Evolutionary conservation across 2,797 vertebrate genomes (phyloP).

Genomic region (Cyprinella venusta): DNA sequence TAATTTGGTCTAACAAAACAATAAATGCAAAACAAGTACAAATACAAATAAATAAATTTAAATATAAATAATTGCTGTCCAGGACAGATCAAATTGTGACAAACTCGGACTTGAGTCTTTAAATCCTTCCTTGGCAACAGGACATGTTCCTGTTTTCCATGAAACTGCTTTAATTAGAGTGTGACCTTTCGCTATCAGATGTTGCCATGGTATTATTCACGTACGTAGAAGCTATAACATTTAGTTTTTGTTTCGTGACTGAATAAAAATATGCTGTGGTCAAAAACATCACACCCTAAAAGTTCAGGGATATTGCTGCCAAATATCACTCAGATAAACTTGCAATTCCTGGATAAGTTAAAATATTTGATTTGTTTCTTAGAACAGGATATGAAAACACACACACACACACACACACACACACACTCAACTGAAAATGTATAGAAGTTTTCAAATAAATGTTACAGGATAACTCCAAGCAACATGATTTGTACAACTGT

Average conservation of each 20-base stretch:
- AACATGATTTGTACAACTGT: not conserved
- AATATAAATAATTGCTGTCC: not conserved
- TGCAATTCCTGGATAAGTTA: not conserved
- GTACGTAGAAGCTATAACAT: conserved; percentile 15
- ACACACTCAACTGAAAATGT: not conserved
- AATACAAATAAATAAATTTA: not conserved
- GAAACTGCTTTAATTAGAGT: conserved; percentile 30
- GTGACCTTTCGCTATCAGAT: conserved; percentile 42
- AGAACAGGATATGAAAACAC: not conserved
- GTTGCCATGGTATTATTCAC: conserved; percentile 13
- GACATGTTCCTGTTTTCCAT: conserved; percentile 11
- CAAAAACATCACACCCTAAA: not conserved
- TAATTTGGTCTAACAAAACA: not conserved
- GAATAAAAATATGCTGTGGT: conserved; percentile 4
- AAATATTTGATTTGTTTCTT: not conserved
- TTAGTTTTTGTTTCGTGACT: not conserved
- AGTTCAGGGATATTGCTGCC: not conserved
- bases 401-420: no score
- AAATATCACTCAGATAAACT: not conserved
- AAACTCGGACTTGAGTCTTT: not conserved
- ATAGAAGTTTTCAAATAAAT: not conserved
- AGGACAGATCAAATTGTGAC: not conserved
- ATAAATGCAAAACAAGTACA: not conserved
- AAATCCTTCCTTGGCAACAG: not conserved
- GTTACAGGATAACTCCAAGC: not conserved